Percentiles rank a stretch among this genome's conserved stretches.
Conservation (phyloP, 2,888 invertebrate genomes). For the Dendrolimus houi region DNA sequence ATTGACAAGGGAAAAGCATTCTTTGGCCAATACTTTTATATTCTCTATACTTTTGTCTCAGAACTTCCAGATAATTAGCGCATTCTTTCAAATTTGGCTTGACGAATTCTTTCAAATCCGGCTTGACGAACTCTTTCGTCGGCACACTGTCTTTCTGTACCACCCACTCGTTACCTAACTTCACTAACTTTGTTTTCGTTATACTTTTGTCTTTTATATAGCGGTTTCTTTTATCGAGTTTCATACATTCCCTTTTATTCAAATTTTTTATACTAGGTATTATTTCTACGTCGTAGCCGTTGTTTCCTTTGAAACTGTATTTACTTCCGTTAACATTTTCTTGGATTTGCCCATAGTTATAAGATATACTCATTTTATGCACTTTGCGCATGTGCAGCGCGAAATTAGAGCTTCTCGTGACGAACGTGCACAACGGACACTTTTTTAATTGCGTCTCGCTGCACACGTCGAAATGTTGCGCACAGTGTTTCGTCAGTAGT, state of each 20-base stretch:
- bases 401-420: conserved; percentile 25
- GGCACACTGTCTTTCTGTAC: conserved; percentile 29
- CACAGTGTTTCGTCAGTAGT: conserved; percentile 41
- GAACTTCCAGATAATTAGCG: conserved; percentile 30
- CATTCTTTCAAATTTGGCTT: conserved; percentile 12
- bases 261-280: conserved; percentile 51
- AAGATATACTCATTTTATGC: conserved; percentile 24
- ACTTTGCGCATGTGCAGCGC: conserved; percentile 26
- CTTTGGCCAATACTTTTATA: conserved; percentile 32
- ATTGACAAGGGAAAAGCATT: conserved; percentile 50
- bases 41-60: conserved; percentile 31
- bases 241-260: conserved; percentile 37
- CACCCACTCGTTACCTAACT: conserved; percentile 45
- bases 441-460: conserved; percentile 40
- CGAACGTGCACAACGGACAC: conserved; percentile 49
- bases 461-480: conserved; percentile 48
- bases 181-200: conserved; percentile 42
- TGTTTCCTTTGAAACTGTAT: conserved; percentile 35
- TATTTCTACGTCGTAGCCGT: conserved; percentile 35
- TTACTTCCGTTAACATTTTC: conserved; percentile 28
- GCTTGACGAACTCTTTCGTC: background rate
- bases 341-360: conserved; percentile 23
- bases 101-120: background rate
- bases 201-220: conserved; percentile 25
- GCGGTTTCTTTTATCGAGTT: conserved; percentile 37